Conservation (phyloP, 2,888 invertebrate species). For the Drosophila cracens region DNA sequence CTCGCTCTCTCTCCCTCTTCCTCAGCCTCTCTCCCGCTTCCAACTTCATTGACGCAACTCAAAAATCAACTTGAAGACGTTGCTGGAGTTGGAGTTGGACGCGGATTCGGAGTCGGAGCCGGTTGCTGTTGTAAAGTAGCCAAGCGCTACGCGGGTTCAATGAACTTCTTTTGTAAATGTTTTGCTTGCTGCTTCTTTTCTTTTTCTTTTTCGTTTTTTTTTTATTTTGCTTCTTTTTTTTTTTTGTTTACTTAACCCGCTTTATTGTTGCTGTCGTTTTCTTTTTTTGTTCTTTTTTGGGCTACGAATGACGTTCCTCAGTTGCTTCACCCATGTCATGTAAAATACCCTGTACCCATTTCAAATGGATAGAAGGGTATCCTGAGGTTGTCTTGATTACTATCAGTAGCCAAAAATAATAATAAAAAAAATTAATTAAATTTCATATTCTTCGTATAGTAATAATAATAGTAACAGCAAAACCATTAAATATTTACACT, state of each 20-base stretch:
- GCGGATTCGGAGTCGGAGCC: constrained; percentile 18
- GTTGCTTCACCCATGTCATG: constrained; percentile 47
- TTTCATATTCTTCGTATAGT: not conserved
- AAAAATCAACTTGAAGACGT: constrained; percentile 46
- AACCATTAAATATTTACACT: not conserved
- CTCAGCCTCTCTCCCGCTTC: not conserved
- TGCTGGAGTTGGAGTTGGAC: constrained; percentile 17
- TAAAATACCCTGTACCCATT: constrained; percentile 3
- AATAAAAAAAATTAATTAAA: not conserved
- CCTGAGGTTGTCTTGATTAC: not conserved
- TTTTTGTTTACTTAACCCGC: constrained; percentile 75
- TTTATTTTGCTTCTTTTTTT: constrained; percentile 48
- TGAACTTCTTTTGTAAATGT: constrained; percentile 79
- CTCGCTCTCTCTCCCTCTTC: not conserved
- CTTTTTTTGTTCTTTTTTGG: constrained; percentile 57
- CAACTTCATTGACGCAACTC: constrained; percentile 24
- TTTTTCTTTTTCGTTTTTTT: constrained; percentile 26
- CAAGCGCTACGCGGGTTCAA: constrained; percentile 69
- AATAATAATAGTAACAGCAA: not conserved
- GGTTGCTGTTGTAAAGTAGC: constrained; percentile 63
- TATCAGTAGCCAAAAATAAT: not conserved
- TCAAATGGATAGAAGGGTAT: not conserved
- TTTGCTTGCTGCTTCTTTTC: constrained; percentile 57
- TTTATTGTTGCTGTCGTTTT: constrained; percentile 51
- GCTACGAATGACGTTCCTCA: constrained; percentile 59